Base-by-base conservation (phyloP, 1,140 invertebrate genomes). In the Heliothis virescens region DNA sequence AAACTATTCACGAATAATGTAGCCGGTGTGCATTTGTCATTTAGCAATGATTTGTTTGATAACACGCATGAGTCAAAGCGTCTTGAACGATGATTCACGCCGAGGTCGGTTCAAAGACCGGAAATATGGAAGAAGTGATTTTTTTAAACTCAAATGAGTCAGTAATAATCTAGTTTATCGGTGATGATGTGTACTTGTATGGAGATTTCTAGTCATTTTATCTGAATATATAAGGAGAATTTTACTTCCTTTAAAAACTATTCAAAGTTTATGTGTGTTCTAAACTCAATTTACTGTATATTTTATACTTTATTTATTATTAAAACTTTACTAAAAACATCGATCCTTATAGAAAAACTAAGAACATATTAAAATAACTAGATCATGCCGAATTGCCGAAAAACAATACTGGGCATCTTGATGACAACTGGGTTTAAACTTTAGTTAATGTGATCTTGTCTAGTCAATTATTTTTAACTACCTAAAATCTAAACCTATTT, bases 31-130 rank as follows among this genome's bases (percentile, higher is more conserved):
- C 53, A 69, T 78, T 78, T 78, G 75, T 78, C 75, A 69, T 78
- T 78, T 78, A 78, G 63, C 63, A 73, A 78, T 74, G 74, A 78
- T 81, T 78, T 78, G 80, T 81, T 78, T 81, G 80, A 81, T 81
- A 81, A 81, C 75, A 81, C 55, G 50, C 13, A 21, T 81, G 80
- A 81, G 75, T 81, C 80, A 78, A 18, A 60, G 59, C n/a, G 55
- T 79, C 78, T 79, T 73, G 78, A 59, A 41, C 52, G 67, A 72
- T 79, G 69, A 79, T 53, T 78, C 75, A 78, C 60, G 21, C 67
- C 52, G 55, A 79, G 67, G 69, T 79, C 78, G 72, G 65, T 79
- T 21, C 62, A 59, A 78, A 69, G 75, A 78, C 75, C 75, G 75
- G 75, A 79, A 79, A 79, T 65, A 50, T 50, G 48, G 59, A 73